phyloP scores from a whole-genome alignment of 2,113 vertebrate species.

The Murina feae region DNA sequence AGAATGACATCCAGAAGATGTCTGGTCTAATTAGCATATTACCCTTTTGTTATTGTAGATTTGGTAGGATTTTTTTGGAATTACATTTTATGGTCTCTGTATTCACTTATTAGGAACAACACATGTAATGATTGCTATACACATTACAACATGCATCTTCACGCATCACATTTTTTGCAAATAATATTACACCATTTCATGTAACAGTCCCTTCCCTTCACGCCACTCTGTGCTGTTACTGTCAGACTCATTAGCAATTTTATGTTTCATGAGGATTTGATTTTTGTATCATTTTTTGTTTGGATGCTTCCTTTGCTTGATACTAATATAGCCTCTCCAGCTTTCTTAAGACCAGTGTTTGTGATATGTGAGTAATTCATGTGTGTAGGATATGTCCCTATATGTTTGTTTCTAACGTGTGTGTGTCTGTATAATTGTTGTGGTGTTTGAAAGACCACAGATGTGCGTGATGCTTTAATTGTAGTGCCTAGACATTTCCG shows the following conservation, averaged over 20 bases:
- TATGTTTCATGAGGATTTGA: neutral
- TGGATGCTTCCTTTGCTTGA: neutral
- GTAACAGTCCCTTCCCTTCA: neutral
- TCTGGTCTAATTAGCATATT: too few species aligned
- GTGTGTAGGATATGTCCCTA: neutral
- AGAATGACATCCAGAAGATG: too few species aligned
- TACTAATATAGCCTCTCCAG: neutral
- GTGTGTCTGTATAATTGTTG: neutral
- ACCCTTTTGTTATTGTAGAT: too few species aligned
- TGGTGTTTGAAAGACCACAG: neutral
- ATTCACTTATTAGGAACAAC: neutral
- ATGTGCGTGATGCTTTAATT: neutral
- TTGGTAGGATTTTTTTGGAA: neutral
- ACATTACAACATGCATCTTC: neutral
- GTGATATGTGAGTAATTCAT: neutral
- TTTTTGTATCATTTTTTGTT: neutral
- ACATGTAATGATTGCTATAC: neutral
- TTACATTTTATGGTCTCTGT: neutral
- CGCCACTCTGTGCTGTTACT: neutral
- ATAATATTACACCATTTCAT: neutral
- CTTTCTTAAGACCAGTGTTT: neutral
- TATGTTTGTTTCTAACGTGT: neutral
- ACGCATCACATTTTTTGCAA: too few species aligned
- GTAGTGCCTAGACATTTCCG: neutral
- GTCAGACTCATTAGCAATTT: neutral